Evolutionary conservation across 2,888 invertebrate species (phyloP).

Genomic region (Diarsia dahlii): DNA sequence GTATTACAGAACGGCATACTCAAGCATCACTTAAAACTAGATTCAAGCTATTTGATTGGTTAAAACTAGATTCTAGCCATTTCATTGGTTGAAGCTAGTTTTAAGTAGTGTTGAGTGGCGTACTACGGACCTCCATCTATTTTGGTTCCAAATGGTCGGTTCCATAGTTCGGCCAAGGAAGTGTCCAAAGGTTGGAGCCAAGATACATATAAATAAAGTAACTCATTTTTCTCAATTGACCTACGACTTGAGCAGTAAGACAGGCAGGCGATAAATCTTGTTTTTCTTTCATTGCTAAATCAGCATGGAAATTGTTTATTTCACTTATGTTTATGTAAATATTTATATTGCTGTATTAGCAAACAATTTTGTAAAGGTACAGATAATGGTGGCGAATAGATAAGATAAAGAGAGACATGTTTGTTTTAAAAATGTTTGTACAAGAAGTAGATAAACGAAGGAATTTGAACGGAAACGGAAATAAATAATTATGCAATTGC

Average conservation of each 20-base stretch:
- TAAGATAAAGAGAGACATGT: neutral
- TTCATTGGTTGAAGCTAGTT: neutral
- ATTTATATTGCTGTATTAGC: conserved; percentile 39
- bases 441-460: neutral
- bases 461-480: neutral
- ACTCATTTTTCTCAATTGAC: conserved; percentile 46
- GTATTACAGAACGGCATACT: neutral
- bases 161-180: conserved; percentile 4
- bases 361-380: conserved; percentile 29
- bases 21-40: neutral
- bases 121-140: neutral
- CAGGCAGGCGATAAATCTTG: conserved; percentile 50
- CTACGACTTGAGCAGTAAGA: conserved; percentile 32
- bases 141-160: neutral
- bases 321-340: conserved; percentile 38
- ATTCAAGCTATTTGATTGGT: neutral
- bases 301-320: conserved; percentile 47
- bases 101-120: neutral
- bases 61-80: neutral
- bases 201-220: conserved; percentile 10
- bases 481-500: neutral
- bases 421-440: neutral
- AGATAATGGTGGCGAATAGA: neutral
- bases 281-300: conserved; percentile 53
- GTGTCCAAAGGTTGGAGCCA: neutral